Percentiles rank a stretch among this genome's conserved stretches.
Evolutionary conservation across 2,113 vertebrate genomes (phyloP).

Genomic region (Geococcyx californianus): DNA sequence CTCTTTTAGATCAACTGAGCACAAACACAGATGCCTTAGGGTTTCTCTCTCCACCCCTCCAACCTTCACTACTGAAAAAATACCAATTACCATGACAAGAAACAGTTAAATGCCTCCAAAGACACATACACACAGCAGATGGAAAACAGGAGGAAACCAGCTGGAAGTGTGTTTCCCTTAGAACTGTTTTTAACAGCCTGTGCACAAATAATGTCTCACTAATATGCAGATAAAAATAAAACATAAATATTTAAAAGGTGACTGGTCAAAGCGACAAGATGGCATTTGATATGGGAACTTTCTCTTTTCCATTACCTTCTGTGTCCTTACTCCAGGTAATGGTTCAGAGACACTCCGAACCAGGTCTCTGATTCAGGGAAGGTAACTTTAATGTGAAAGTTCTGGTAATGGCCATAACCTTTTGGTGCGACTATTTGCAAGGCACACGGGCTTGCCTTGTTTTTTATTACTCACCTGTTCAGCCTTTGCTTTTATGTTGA

Average conservation of each 20-base stretch:
- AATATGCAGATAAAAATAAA: conserved; percentile 78
- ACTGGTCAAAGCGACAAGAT: conserved; percentile 73
- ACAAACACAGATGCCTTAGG: conserved; percentile 59
- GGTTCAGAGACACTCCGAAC: not conserved
- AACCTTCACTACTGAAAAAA: conserved; percentile 71
- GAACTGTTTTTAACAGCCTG: conserved; percentile 82
- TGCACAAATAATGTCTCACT: conserved; percentile 78
- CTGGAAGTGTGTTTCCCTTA: conserved; percentile 81
- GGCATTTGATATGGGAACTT: not conserved
- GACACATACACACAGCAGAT: conserved; percentile 76
- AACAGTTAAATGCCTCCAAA: conserved; percentile 78
- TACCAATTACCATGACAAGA: conserved; percentile 75
- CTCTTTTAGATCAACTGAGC: conserved; percentile 59
- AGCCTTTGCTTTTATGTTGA: not conserved
- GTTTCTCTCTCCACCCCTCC: conserved; percentile 61
- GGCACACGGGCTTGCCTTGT: not conserved
- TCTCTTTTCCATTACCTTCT: not conserved
- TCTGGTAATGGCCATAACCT: not conserved
- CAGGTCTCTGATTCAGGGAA: not conserved
- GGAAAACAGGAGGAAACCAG: conserved; percentile 81
- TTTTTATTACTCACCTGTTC: conserved; percentile 31
- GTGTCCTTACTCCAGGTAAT: not conserved
- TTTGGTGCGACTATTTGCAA: not conserved
- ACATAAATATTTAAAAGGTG: conserved; percentile 80
- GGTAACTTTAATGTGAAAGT: not conserved